Base-by-base conservation (phyloP, 1,140 invertebrate genomes). In the Trigoniulus corallinus region DNA sequence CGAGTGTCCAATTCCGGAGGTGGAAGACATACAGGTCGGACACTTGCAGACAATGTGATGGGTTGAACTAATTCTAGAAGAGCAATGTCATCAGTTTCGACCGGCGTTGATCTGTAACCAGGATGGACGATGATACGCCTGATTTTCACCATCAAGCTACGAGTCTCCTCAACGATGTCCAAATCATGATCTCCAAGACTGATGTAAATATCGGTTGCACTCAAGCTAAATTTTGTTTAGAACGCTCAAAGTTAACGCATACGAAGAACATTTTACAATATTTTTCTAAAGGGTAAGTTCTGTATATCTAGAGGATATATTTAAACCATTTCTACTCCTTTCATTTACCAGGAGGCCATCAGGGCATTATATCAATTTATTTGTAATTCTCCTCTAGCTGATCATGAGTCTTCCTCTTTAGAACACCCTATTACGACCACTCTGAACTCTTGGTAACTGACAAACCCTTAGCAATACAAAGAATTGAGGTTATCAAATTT, bases 121-220 rank as follows among this genome's bases (percentile, higher is more conserved):
- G 42, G 42, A 44, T 44, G 42, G 18, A 44, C 42, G 12, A 44
- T 4, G 7, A 44, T 44, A 4, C 42, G 42, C 42, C 18, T 20
- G 7, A 44, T 20, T 44, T 44, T 44, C 42, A 18, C 7, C 21
- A 44, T 44, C 12, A 18, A 44, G 42, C 18, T 44, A 7, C 42
- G 18, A 20, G 4, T 18, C 4, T 44, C 42, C 7, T 20, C 42
- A 18, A 20, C 12, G 12, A 18, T 7, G 18, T 44, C 42, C 42
- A 44, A 44, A 20, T 44, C 42, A 44, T 44, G 42, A 44, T 44
- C 42, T 20, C 42, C 42, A 7, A 44, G 18, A 24, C 42, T 44
- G 12, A 18, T 24, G 24, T 21, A 44, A 44, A 44, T 24, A 18
- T 44, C 42, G 4, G 42, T 10, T 44, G 42, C 7, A 20, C 18